Evolutionary conservation across 2,888 invertebrate genomes (phyloP).

Genomic region (Polyploca ridens): DNA sequence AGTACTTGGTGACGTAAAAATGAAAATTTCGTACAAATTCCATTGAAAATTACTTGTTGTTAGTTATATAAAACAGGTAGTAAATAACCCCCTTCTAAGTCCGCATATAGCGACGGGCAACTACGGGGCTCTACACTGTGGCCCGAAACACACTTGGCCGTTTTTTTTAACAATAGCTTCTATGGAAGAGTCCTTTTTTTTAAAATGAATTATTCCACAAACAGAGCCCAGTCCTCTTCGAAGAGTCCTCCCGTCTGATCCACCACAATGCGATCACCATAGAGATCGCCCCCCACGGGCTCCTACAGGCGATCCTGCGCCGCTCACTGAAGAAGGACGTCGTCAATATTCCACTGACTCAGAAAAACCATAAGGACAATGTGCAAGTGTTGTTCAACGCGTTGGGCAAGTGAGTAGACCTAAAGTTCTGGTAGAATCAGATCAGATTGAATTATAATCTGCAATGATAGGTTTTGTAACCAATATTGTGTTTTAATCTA

Average conservation of each 20-base stretch:
- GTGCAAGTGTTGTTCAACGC: constrained; percentile 85
- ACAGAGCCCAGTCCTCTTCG: constrained; percentile 89
- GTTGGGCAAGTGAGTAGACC: constrained; percentile 86
- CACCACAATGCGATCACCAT: constrained; percentile 93
- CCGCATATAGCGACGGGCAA: no score
- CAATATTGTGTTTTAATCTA: no score
- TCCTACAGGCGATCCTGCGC: constrained; percentile 94
- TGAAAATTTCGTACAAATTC: no score
- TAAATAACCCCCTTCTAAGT: no score
- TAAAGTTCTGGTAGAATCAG: no score
- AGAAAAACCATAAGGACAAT: constrained; percentile 87
- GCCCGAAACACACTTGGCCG: no score
- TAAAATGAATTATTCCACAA: neutral
- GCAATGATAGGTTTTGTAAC: no score
- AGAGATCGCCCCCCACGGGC: constrained; percentile 95
- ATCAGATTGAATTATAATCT: neutral
- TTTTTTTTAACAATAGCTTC: no score
- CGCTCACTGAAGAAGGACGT: constrained; percentile 89
- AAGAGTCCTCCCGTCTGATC: constrained; percentile 91
- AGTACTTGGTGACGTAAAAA: no score
- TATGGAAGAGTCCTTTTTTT: neutral
- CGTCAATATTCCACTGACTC: constrained; percentile 90
- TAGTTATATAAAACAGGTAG: no score
- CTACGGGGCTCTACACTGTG: no score
- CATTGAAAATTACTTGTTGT: no score